These are phyloP conservation scores for Meloidogyne floridensis DNA, from an alignment of 1,140 invertebrate species.

Conservation along the genomic window DNA sequence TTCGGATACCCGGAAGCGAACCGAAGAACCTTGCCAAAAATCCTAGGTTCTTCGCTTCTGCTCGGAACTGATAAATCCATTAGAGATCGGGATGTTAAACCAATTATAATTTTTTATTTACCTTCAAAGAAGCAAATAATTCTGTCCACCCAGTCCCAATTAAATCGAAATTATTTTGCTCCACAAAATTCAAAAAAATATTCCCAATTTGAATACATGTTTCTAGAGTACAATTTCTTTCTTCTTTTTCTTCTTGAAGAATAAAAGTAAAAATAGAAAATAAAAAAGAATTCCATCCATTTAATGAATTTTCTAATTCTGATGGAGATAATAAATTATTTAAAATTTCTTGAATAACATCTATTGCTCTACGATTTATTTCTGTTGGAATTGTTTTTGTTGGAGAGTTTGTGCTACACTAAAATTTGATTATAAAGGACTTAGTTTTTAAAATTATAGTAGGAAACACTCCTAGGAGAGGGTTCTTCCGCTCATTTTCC, in stretches of 20 bases:
- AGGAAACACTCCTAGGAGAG: no score
- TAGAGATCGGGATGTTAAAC: no score
- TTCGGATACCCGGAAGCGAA: no score
- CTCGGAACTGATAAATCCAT: no score
- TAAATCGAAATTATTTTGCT: not conserved
- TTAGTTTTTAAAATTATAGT: no score
- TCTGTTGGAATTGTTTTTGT: not conserved
- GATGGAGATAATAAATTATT: not conserved
- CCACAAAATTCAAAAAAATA: slow-evolving; percentile 16
- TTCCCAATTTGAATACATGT: slow-evolving; percentile 12
- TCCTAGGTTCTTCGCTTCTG: no score
- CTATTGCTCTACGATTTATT: slow-evolving; percentile 26
- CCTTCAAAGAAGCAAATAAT: slow-evolving; percentile 4
- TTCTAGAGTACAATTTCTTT: not conserved
- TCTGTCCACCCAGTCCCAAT: slow-evolving; percentile 11
- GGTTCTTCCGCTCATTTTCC: no score
- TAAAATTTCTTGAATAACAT: slow-evolving; percentile 8
- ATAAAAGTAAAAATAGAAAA: slow-evolving; percentile 20
- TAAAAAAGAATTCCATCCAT: slow-evolving; percentile 23
- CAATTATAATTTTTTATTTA: not conserved
- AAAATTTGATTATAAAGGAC: not conserved
- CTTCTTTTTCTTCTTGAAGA: not conserved
- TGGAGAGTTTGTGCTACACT: slow-evolving; percentile 13
- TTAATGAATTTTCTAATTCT: not conserved
- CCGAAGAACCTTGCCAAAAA: no score